A percentile compares a stretch with the other conserved stretches of the same genome.
These are phyloP conservation scores for Nerophis lumbriciformis DNA, from an alignment of 2,113 vertebrate genomes.

Conservation along the genomic window DNA sequence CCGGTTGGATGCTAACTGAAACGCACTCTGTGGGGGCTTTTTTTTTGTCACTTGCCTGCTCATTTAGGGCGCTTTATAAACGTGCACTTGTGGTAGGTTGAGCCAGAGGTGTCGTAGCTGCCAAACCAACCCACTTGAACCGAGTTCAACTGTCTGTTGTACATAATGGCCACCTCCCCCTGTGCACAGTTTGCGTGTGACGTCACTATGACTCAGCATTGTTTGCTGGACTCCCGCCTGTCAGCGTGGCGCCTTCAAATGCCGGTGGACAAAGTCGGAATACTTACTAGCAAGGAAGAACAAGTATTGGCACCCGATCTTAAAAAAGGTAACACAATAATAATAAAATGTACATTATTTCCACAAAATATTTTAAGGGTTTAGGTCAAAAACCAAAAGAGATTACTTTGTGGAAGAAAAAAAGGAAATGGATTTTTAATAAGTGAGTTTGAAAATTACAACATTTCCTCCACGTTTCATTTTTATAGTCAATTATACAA, in stretches of 20 bases:
- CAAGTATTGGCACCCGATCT: no score
- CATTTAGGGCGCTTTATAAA: not conserved
- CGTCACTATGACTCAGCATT: constrained; percentile 77
- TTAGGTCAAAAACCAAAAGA: not conserved
- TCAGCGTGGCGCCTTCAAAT: constrained; percentile 8
- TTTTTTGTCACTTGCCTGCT: not conserved
- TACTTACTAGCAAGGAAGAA: no score
- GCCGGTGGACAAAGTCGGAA: not conserved
- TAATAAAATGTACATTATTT: no score
- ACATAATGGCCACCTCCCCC: constrained; percentile 19
- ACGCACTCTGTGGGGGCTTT: not conserved
- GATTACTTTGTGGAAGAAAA: not conserved
- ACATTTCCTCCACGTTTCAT: not conserved
- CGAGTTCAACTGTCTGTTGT: not conserved
- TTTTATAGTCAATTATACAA: not conserved
- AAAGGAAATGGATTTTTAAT: not conserved
- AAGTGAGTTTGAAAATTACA: not conserved
- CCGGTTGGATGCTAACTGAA: not conserved
- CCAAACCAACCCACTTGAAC: not conserved
- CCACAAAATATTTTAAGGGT: no score
- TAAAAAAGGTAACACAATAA: no score
- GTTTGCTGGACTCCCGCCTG: constrained; percentile 17
- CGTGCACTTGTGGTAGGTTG: not conserved
- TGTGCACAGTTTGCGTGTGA: constrained; percentile 56
- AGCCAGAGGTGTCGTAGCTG: not conserved